Percentiles rank a stretch among this genome's conserved stretches.
Conservation (phyloP, 1,140 invertebrate genomes). For the silkworm (Bombyx mori) region DNA sequence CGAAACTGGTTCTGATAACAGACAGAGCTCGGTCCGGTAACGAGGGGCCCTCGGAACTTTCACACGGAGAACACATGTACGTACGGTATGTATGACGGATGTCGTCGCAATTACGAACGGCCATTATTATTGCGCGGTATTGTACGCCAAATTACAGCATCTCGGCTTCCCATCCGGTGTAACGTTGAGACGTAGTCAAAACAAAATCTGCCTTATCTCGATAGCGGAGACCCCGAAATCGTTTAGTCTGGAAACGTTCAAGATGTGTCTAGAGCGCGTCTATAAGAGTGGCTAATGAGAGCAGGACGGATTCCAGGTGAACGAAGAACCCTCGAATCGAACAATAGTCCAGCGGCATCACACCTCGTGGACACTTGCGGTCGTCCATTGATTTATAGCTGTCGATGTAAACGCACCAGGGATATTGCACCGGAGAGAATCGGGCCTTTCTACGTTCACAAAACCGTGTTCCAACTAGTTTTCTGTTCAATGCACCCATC, state of each 20-base stretch:
- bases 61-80: conserved; percentile 50
- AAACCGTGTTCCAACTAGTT: conserved; percentile 11
- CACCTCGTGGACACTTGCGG: too few species aligned
- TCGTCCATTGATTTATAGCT: too few species aligned
- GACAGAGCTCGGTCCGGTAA: conserved; percentile 16
- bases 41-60: conserved; percentile 43
- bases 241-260: too few species aligned
- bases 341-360: too few species aligned
- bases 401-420: too few species aligned
- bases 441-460: too few species aligned
- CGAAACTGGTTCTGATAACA: conserved; percentile 48
- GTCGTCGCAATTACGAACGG: conserved; percentile 54
- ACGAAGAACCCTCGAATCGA: too few species aligned
- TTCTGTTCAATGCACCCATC: conserved; percentile 23
- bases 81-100: conserved; percentile 41
- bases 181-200: not conserved
- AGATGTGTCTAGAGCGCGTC: too few species aligned
- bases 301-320: too few species aligned
- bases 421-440: too few species aligned
- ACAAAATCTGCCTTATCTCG: not conserved
- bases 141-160: conserved; percentile 58
- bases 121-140: conserved; percentile 57
- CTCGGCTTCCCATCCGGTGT: conserved; percentile 56
- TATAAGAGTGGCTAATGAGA: too few species aligned
- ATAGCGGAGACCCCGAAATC: conserved; percentile 18